These are phyloP conservation scores for Gorsachius magnificus DNA, from an alignment of 2,797 vertebrate species.

Conservation along the genomic window DNA sequence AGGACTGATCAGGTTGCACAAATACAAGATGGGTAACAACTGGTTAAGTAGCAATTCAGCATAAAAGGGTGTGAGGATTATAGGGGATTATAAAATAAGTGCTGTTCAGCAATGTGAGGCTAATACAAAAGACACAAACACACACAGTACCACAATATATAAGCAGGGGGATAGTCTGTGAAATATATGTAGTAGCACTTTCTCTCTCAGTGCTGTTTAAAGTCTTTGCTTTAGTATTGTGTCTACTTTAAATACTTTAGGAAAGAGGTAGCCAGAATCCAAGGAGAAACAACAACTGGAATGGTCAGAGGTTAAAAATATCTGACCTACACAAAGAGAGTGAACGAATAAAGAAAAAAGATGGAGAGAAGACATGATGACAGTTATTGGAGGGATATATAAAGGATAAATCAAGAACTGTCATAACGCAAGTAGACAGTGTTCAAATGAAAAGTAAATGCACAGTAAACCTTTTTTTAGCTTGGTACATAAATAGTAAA, in stretches of 20 bases:
- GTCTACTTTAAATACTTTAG: background rate
- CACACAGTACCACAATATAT: background rate
- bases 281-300: background rate
- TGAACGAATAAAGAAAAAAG: background rate
- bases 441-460: background rate
- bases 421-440: background rate
- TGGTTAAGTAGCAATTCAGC: background rate
- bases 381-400: background rate
- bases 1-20: background rate
- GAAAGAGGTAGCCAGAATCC: background rate
- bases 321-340: background rate
- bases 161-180: background rate
- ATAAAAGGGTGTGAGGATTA: background rate
- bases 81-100: background rate
- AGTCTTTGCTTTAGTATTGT: background rate
- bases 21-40: background rate
- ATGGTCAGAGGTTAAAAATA: background rate
- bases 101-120: background rate
- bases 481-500: background rate
- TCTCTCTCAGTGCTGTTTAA: background rate
- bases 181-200: background rate
- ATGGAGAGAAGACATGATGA: background rate
- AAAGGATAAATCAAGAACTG: background rate
- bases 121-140: background rate
- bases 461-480: background rate